Evolutionary conservation across 2,113 vertebrate species (phyloP), one percentile per base, ranked within the genome.

Genomic region (Xiphias gladius): DNA sequence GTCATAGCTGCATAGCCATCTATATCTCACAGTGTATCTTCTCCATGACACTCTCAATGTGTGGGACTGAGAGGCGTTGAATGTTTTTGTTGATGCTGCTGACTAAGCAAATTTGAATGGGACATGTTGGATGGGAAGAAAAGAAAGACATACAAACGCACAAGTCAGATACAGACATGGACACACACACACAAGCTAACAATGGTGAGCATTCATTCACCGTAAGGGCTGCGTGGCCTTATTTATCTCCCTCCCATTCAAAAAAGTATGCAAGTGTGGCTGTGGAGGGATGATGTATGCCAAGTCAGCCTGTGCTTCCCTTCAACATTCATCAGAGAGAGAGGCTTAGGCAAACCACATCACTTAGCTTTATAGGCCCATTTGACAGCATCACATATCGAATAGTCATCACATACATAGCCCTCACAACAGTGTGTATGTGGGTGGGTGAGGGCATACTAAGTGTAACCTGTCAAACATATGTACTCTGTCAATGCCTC

Each of bases 361-460:
- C 90, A 91, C 92, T 95, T 93, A 92, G 90, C 88, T 93, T 95
- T 93, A 95, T 92, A 73, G 86, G 66, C 68, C 79, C 67, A 37
- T 70, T 64, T 92, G 92, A 95, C 91, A 91, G 79, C 76, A 73
- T 26, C 24, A 17, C 73, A 88, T 86, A 79, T 68, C 17, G 22
- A 88, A 71, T 32, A 79, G 82, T 88, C 85, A 84, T 88, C 79
- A 79, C 80, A 67, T 77, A 77, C 63, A 87, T 10, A 65, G 66
- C 50, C 39, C 52, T 74, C 54, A 62, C 77, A 68, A 54, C 9
- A 7, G 30, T 70, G 20, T 82, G 76, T 70, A 24, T 41, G 30
- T 70, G 66, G 55, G 52, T 22, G 50, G 11, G 57, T 12, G 58
- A 61, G 67, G 24, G 76, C 16, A 55, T 26, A 30, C 69, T 62